These are phyloP conservation scores for Bovichtus variegatus DNA, from an alignment of 2,797 vertebrate genomes.

Conservation along the genomic window DNA sequence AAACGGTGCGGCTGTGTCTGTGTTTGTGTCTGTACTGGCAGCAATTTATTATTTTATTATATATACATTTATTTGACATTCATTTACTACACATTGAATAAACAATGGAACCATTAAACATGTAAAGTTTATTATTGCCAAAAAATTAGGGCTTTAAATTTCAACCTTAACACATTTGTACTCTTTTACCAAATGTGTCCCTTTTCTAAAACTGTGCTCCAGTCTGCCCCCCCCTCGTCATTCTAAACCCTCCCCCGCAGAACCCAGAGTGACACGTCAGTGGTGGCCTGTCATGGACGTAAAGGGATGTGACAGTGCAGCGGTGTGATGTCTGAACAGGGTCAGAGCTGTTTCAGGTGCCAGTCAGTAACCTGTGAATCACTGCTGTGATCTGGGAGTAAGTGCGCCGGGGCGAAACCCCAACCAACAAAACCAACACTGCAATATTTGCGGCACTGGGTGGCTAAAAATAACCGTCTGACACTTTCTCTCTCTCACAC, in stretches of 20 bases:
- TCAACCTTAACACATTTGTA: background rate
- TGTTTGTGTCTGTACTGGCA: background rate
- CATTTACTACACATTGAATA: background rate
- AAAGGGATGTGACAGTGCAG: conserved; percentile 30
- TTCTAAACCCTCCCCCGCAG: background rate
- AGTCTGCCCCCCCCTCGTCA: background rate
- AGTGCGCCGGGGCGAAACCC: conserved; percentile 8
- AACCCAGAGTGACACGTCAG: conserved; percentile 7
- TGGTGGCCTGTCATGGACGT: background rate
- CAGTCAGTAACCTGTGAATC: conserved; percentile 53
- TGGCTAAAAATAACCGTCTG: conserved; percentile 68
- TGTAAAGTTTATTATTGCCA: background rate
- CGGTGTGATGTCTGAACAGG: conserved; percentile 26
- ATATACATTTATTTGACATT: too few species aligned
- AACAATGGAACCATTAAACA: background rate
- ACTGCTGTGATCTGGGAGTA: conserved; percentile 42
- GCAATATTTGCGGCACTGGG: conserved; percentile 31
- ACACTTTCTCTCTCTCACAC: conserved; percentile 46
- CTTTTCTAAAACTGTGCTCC: background rate
- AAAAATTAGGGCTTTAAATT: background rate
- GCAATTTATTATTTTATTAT: background rate
- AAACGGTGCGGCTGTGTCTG: background rate
- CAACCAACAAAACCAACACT: conserved; percentile 32
- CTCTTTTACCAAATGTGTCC: background rate
- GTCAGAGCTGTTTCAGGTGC: conserved; percentile 59